Base-by-base conservation (phyloP, 2,113 vertebrate species). In the Eublepharis macularius region DNA sequence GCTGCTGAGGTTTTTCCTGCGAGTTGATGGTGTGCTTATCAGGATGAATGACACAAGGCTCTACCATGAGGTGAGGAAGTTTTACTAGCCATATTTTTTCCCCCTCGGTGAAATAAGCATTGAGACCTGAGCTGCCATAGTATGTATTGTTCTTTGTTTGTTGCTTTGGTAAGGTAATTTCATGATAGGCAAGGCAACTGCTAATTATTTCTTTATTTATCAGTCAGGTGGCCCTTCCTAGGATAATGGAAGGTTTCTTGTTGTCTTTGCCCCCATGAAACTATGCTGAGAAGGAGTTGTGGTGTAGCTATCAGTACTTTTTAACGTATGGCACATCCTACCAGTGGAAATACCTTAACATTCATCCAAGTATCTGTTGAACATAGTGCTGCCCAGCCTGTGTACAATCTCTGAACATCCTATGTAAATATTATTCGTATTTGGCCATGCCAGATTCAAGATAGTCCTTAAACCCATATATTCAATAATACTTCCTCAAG, bases 1-100 rank as follows among this genome's bases (percentile, higher is more conserved):
- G 89, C 92, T 99, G 75, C 90, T 98, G 92, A 96, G 99, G 80
- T 99, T 99, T 96, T 99, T 99, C 95, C 88, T 99, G 87, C 95
- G 99, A 89, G 98, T 99, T 74, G 98, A 99, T 47, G 98, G 98
- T 1, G 99, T 99, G 0, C 93, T 99, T 85, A 99, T 99, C 83
- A 95, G 98, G 89, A 98, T 99, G 93, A 98, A 99, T 39, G 98
- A 99, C 85, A 99, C 98, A 0, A 97, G 99, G 65, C 95, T 99
- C 57, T 98, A 98, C 92, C 97, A 99, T 6, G 98, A 99, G 97
- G 98, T 94, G 95, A 95, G 91, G 77, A 65, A 43, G 16, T 80
- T 13, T 54, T 34, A 57, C 51, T 6, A 70, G 60, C 47, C 36
- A 1, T 39, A 8, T 43, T 70, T 54, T 78, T 54, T 32, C 57